A percentile compares a stretch with the other conserved stretches of the same genome.
These are phyloP conservation scores for Spodoptera picta DNA, from an alignment of 2,888 invertebrate species.

Conservation along the genomic window DNA sequence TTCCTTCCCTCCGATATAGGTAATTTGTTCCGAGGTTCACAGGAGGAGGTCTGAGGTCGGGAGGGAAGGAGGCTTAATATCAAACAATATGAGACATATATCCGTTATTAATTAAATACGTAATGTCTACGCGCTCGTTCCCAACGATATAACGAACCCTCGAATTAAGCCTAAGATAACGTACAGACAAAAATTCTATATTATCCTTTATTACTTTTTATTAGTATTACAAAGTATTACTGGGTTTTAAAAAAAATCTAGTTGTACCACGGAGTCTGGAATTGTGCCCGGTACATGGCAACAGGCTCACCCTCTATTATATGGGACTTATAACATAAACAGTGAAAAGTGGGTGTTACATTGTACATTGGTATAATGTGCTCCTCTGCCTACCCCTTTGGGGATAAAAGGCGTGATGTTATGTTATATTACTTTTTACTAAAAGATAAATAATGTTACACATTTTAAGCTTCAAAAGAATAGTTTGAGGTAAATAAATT, in stretches of 20 bases:
- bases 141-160: constrained; percentile 26
- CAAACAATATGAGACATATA: constrained; percentile 54
- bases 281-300: too few species aligned
- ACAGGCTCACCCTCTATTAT: too few species aligned
- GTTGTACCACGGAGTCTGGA: too few species aligned
- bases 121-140: constrained; percentile 31
- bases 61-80: constrained; percentile 35
- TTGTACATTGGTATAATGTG: too few species aligned
- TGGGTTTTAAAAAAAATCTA: too few species aligned
- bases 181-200: constrained; percentile 38
- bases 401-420: too few species aligned
- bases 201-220: constrained; percentile 11
- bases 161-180: constrained; percentile 30
- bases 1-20: constrained; percentile 24
- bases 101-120: constrained; percentile 53
- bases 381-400: too few species aligned
- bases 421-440: constrained; percentile 6
- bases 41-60: constrained; percentile 13
- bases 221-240: neutral
- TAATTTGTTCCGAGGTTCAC: constrained; percentile 37
- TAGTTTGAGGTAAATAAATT: too few species aligned
- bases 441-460: neutral
- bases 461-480: too few species aligned
- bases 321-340: too few species aligned
- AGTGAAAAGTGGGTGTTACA: too few species aligned